Conservation (phyloP, 2,797 vertebrate genomes). For the Buphagus erythrorhynchus region DNA sequence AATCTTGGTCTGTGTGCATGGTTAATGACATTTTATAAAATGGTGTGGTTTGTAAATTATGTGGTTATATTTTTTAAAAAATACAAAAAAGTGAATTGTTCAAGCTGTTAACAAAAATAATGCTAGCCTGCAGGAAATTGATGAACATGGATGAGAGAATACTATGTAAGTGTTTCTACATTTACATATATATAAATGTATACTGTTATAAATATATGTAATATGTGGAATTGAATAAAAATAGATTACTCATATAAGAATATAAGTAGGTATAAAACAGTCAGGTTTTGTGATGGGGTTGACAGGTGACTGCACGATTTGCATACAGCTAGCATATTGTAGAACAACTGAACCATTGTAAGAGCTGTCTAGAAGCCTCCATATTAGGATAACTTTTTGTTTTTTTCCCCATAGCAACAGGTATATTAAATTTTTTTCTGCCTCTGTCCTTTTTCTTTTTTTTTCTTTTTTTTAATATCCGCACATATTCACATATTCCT, state of each 20-base stretch:
- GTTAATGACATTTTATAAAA: neutral
- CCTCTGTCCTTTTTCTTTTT: neutral
- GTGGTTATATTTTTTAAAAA: neutral
- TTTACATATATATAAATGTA: neutral
- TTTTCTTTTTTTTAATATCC: neutral
- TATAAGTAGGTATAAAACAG: neutral
- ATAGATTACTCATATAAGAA: neutral
- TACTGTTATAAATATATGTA: neutral
- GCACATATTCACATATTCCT: neutral
- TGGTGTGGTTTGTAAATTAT: neutral
- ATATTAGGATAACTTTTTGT: neutral
- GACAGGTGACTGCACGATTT: neutral
- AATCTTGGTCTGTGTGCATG: neutral
- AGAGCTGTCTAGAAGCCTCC: neutral
- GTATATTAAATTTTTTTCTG: neutral
- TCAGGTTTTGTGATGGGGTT: neutral
- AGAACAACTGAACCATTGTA: neutral
- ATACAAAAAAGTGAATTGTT: rapidly evolving
- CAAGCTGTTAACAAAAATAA: neutral
- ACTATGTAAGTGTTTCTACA: neutral
- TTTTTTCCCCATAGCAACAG: neutral
- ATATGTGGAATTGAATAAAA: neutral
- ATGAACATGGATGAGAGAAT: neutral
- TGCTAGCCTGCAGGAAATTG: neutral
- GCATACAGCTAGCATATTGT: neutral